phyloP scores from a whole-genome alignment of 2,113 vertebrate species.

The Calypte anna region DNA sequence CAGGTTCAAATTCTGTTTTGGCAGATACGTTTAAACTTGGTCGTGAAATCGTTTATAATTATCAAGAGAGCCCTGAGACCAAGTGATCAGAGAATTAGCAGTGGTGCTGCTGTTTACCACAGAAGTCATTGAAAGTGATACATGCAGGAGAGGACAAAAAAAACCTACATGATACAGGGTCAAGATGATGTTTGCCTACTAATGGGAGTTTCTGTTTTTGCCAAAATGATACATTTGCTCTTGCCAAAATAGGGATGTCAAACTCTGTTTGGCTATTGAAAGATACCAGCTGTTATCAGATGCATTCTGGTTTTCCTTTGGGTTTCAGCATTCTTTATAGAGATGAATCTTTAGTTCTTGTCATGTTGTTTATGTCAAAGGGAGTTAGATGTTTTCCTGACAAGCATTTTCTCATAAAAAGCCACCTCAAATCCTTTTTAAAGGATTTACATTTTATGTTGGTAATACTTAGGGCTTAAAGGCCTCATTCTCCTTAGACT shows the following conservation, averaged over 20 bases:
- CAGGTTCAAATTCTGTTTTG: conserved; percentile 56
- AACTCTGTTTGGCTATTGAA: neutral
- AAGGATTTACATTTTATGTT: conserved; percentile 31
- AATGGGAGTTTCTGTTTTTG: neutral
- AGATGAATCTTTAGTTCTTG: neutral
- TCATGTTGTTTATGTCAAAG: neutral
- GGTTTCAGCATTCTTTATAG: neutral
- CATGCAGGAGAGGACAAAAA: neutral
- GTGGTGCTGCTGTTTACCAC: neutral
- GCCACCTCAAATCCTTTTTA: conserved; percentile 19
- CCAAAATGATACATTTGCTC: neutral
- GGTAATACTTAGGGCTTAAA: conserved; percentile 12
- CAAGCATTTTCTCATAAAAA: conserved; percentile 23
- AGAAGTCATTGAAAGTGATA: rapidly evolving
- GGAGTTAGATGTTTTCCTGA: neutral
- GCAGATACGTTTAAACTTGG: neutral
- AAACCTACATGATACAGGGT: neutral
- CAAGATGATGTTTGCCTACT: neutral
- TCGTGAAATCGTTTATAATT: neutral
- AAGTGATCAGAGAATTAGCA: neutral
- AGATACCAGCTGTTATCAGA: neutral
- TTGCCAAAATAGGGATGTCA: neutral
- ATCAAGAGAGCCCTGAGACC: neutral
- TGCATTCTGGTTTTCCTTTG: neutral
- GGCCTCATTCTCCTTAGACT: neutral